phyloP scores from a whole-genome alignment of 2,888 invertebrate species.

The Athrips mouffetella region DNA sequence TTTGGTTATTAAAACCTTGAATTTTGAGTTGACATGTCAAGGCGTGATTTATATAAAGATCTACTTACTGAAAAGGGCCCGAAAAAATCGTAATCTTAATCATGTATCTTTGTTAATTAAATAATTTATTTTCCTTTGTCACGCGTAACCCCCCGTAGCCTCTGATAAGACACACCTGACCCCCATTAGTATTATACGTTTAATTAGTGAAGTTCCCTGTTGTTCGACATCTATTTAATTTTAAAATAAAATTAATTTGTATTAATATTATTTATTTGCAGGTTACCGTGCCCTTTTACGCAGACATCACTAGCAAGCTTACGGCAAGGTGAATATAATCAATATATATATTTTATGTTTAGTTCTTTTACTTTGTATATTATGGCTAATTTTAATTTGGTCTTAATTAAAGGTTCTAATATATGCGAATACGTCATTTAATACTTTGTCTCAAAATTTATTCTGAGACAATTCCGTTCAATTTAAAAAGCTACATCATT shows the following conservation, averaged over 20 bases:
- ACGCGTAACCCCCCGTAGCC: conserved; percentile 27
- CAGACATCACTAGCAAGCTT: conserved; percentile 88
- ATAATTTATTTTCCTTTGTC: conserved; percentile 10
- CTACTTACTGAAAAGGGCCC: too few relatives aligned
- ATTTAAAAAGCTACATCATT: not conserved
- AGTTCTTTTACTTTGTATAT: not conserved
- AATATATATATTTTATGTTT: not conserved
- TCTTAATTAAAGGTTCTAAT: too few relatives aligned
- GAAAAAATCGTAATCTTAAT: too few relatives aligned
- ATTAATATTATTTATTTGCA: conserved; percentile 68
- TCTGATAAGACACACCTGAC: conserved; percentile 42
- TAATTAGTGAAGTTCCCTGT: too few relatives aligned
- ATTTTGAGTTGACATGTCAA: not conserved
- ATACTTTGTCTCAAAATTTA: too few relatives aligned
- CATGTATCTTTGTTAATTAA: conserved; percentile 10
- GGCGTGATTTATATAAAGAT: too few relatives aligned
- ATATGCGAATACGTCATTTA: too few relatives aligned
- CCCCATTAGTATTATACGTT: conserved; percentile 23
- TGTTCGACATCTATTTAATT: not conserved
- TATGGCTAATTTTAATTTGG: too few relatives aligned
- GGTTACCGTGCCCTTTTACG: conserved; percentile 89
- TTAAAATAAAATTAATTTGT: conserved; percentile 4
- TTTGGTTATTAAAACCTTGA: not conserved
- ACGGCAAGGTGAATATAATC: conserved; percentile 81
- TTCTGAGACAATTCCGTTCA: not conserved